Conservation (phyloP, 1,140 invertebrate genomes). For the Ladona fulva region DNA sequence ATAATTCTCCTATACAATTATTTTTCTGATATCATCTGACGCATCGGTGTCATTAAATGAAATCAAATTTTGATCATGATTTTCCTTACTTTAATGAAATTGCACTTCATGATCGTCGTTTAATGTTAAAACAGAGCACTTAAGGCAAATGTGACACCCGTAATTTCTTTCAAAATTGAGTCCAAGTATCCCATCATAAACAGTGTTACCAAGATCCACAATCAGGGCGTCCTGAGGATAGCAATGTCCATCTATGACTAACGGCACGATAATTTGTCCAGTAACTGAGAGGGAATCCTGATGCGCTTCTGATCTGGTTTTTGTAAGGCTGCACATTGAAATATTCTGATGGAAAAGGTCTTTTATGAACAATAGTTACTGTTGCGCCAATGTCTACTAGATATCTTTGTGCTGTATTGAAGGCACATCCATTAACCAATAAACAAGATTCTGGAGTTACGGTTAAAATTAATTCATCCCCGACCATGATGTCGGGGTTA, state of each 20-base stretch:
- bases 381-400: not conserved
- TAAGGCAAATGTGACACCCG: not conserved
- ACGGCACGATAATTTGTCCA: not conserved
- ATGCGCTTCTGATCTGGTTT: not conserved
- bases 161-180: not conserved
- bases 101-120: too few relatives aligned
- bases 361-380: not conserved
- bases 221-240: not conserved
- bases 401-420: not conserved
- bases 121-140: too few relatives aligned
- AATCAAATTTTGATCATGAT: too few relatives aligned
- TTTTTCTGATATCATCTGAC: too few relatives aligned
- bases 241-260: not conserved
- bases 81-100: too few relatives aligned
- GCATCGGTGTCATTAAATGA: too few relatives aligned
- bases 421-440: not conserved
- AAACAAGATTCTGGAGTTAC: not conserved
- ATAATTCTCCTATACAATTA: too few relatives aligned
- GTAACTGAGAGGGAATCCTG: not conserved
- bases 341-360: not conserved
- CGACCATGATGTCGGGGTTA: not conserved
- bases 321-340: not conserved
- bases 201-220: not conserved
- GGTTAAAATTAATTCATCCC: not conserved
- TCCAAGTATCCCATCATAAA: not conserved